phyloP scores from a whole-genome alignment of 2,797 vertebrate species.

The Lateolabrax maculatus region DNA sequence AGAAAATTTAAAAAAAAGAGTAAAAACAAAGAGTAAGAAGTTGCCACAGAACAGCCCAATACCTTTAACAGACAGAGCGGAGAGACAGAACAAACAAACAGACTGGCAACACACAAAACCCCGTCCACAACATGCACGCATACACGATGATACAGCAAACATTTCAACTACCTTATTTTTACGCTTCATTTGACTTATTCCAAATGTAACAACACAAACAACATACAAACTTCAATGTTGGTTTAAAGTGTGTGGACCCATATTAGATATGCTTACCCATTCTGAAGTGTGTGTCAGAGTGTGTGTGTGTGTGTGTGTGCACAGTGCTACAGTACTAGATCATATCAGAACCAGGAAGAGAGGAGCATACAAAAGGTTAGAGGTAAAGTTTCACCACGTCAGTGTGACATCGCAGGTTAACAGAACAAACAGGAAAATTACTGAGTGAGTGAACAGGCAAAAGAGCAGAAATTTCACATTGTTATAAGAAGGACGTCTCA shows the following conservation, averaged over 20 bases:
- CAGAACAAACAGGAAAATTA: constrained; percentile 46
- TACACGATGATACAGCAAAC: neutral
- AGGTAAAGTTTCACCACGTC: constrained; percentile 60
- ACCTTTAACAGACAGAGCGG: constrained; percentile 23
- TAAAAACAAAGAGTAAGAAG: constrained; percentile 23
- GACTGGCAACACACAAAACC: constrained; percentile 9
- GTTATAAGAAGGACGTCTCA: constrained; percentile 52
- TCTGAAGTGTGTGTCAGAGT: constrained; percentile 9
- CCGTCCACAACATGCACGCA: constrained; percentile 8
- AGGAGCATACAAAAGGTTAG: constrained; percentile 66
- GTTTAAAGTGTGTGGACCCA: constrained; percentile 15
- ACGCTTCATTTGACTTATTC: neutral
- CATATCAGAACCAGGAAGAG: constrained; percentile 50
- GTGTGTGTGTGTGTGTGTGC: neutral
- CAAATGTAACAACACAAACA: constrained; percentile 1
- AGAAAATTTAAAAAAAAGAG: constrained; percentile 26
- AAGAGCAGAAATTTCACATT: constrained; percentile 28
- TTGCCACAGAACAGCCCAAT: constrained; percentile 7
- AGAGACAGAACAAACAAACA: constrained; percentile 17
- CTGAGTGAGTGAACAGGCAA: constrained; percentile 33
- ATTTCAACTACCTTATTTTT: neutral
- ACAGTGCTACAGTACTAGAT: constrained; percentile 33
- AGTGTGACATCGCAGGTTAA: constrained; percentile 62
- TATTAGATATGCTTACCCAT: constrained; percentile 2
- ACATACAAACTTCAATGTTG: constrained; percentile 21